A percentile compares a stretch with the other conserved stretches of the same genome.
Evolutionary conservation across 2,888 invertebrate species (phyloP).

Genomic region (Gastracanthus pulcherrimus): DNA sequence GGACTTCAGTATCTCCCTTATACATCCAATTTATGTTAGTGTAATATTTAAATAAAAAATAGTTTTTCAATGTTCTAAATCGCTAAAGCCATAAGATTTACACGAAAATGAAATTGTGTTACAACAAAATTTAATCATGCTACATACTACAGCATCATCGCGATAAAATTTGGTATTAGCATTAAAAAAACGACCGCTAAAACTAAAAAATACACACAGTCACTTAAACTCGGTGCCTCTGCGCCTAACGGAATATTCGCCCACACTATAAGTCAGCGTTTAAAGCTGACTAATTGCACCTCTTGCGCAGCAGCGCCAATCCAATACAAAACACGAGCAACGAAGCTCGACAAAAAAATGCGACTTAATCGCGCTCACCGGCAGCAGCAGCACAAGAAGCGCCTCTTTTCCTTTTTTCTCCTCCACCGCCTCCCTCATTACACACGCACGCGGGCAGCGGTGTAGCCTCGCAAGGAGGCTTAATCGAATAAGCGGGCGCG

Average conservation of each 20-base stretch:
- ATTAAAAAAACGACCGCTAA: not conserved
- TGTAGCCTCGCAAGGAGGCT: constrained; percentile 22
- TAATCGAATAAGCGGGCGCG: constrained; percentile 41
- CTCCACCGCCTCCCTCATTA: not conserved
- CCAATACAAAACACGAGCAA: not conserved
- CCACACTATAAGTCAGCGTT: not conserved
- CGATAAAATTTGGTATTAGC: no score
- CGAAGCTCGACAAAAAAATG: not conserved
- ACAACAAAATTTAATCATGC: no score
- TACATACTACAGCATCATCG: no score
- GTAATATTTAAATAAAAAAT: no score
- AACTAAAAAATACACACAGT: not conserved
- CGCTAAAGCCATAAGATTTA: no score
- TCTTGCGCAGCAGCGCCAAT: not conserved
- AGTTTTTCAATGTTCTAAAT: no score
- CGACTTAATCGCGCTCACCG: constrained; percentile 4
- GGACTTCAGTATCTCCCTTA: no score
- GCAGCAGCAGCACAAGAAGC: not conserved
- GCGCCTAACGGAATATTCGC: not conserved
- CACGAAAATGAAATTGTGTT: no score
- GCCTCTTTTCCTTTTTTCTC: not conserved
- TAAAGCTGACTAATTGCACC: constrained; percentile 29
- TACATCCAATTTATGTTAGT: no score
- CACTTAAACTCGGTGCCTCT: no score
- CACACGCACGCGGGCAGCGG: not conserved